Evolutionary conservation across 2,113 vertebrate species (phyloP).

Genomic region (Equus quagga): DNA sequence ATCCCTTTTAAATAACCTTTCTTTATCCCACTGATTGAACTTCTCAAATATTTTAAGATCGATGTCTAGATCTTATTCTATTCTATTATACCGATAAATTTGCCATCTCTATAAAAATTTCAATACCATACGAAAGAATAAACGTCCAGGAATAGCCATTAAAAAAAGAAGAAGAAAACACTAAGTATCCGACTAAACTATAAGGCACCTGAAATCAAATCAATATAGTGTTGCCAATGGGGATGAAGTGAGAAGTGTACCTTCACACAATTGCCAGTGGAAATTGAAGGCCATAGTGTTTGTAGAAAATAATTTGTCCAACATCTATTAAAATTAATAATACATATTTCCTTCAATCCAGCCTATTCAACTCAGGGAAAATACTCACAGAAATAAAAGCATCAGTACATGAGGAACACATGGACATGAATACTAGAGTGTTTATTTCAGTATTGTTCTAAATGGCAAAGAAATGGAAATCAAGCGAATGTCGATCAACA

Average conservation of each 20-base stretch:
- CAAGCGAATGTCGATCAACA: neutral
- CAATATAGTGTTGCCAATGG: neutral
- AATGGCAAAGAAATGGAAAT: neutral
- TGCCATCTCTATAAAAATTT: neutral
- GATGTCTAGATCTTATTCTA: neutral
- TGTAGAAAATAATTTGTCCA: neutral
- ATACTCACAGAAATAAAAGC: neutral
- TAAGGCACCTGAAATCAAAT: neutral
- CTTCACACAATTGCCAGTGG: neutral
- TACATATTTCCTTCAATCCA: neutral
- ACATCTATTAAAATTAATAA: neutral
- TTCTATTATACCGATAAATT: neutral
- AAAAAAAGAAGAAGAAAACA: neutral
- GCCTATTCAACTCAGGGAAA: neutral
- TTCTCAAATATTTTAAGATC: neutral
- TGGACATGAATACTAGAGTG: neutral
- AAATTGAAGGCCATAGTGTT: neutral
- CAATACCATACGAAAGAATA: neutral
- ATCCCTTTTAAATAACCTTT: slow-evolving; percentile 1
- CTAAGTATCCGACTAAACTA: neutral
- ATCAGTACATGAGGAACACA: neutral
- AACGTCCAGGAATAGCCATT: neutral
- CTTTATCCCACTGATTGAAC: neutral
- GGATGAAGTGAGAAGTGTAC: neutral
- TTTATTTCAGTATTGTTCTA: neutral